Evolutionary conservation across 2,797 vertebrate genomes (phyloP), one percentile per base, ranked within the genome.

Genomic region (Sebastes cheni): DNA sequence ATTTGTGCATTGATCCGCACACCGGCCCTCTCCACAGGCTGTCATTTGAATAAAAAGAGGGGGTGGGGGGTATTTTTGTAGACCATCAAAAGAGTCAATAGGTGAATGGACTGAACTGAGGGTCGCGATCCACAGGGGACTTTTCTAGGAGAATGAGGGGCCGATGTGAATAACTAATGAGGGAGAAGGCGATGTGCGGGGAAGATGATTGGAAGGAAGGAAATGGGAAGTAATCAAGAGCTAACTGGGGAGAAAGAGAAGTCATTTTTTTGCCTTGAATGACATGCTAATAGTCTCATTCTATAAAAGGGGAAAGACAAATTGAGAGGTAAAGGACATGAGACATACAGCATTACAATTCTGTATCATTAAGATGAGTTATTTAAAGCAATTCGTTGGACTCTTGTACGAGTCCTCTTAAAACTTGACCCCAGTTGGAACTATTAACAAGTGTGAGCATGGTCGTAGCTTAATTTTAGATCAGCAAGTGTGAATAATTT

Each of bases 1-100:
- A 95, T 95, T 86, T 93, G 88, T 58, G 56, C 94, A 94, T 92
- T 91, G 93, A 94, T 94, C 90, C 86, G 18, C 68, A 55, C 64
- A 27, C 78, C 72, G 62, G 74, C 80, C 79, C 88, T 83, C 84
- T 84, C 76, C 65, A 76, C 87, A 84, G 83, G 67, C 67, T 23
- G 82, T 84, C 71, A 91, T 95, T 94, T 95, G 72, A 94, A 95
- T 95, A 86, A 89, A 92, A 87, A 25, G 9, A 3, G 2, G 52
- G 1, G n/a, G n/a, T 55, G 23, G 67, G 0, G 69, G 10, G 54
- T 83, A 83, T 86, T 93, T 90, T 91, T 67, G 74, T 68, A 64
- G 87, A 80, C 82, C 81, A 83, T 93, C 88, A 88, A 83, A 90
- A 77, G 84, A 92, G 91, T 92, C 90, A 86, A 54, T 86, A 82